Conservation (phyloP, 2,113 vertebrate genomes). For the Lycocorax pyrrhopterus region DNA sequence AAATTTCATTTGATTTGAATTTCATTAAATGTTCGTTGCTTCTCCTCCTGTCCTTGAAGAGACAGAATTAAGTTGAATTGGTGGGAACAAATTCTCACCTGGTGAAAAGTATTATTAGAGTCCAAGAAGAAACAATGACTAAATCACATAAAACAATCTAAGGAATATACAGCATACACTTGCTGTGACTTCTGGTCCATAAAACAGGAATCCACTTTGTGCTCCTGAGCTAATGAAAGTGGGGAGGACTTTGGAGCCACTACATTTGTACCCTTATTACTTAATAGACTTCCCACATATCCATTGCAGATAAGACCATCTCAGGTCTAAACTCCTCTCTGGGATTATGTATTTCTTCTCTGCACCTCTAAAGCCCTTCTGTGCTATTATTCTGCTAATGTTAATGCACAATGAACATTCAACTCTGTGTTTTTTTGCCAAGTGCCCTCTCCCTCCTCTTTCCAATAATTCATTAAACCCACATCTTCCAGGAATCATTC, state of each 20-base stretch:
- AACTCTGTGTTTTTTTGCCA: not conserved
- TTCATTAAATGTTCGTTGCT: not conserved
- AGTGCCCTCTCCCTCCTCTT: not conserved
- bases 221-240: not conserved
- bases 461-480: slow-evolving; percentile 4
- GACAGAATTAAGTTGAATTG: not conserved
- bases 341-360: not conserved
- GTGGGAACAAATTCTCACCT: not conserved
- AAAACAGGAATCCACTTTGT: not conserved
- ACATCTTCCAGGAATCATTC: slow-evolving; percentile 36
- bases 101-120: not conserved
- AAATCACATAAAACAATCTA: not conserved
- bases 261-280: not conserved
- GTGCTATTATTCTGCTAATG: not conserved
- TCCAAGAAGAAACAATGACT: not conserved
- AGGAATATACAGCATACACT: not conserved
- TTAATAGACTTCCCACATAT: not conserved
- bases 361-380: not conserved
- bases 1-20: not conserved
- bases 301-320: not conserved
- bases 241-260: not conserved
- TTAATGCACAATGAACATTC: not conserved
- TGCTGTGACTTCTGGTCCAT: not conserved
- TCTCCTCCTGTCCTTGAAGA: not conserved
- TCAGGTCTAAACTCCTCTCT: not conserved